A percentile compares a stretch with the other conserved stretches of the same genome.
phyloP scores from a whole-genome alignment of 2,888 invertebrate species.

The Drosophila leonis region DNA sequence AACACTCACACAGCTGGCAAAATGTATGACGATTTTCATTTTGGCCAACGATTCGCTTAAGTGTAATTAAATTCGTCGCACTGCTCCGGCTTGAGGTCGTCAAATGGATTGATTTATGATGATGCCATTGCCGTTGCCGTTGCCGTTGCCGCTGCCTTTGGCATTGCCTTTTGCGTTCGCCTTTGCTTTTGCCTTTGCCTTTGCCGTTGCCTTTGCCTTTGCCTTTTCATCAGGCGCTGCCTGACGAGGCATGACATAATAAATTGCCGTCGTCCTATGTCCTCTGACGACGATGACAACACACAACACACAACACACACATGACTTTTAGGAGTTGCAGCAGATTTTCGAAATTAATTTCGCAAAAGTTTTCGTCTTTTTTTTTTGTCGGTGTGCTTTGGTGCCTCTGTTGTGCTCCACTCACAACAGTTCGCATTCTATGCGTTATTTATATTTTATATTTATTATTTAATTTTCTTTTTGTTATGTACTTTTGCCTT shows the following conservation, averaged over 20 bases:
- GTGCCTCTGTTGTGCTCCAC: slow-evolving; percentile 1
- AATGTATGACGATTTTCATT: slow-evolving; percentile 22
- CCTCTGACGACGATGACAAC: slow-evolving; percentile 53
- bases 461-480: slow-evolving; percentile 77
- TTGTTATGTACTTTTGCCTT: slow-evolving; percentile 68
- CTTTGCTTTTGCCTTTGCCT: slow-evolving; percentile 15
- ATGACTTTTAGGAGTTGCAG: slow-evolving; percentile 45
- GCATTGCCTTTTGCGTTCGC: slow-evolving; percentile 7
- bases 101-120: slow-evolving; percentile 80
- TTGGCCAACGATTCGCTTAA: slow-evolving; percentile 59
- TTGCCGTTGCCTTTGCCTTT: slow-evolving; percentile 12
- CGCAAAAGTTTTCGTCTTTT: slow-evolving; percentile 56
- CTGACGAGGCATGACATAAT: slow-evolving; percentile 74
- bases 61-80: slow-evolving; percentile 74
- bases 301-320: slow-evolving; percentile 49
- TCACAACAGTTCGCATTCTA: slow-evolving; percentile 53
- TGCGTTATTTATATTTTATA: slow-evolving; percentile 75
- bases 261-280: slow-evolving; percentile 53
- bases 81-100: slow-evolving; percentile 52
- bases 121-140: slow-evolving; percentile 54
- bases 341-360: slow-evolving; percentile 71
- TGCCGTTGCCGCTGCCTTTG: slow-evolving; percentile 37
- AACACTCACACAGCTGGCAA: not conserved
- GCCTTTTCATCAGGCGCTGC: slow-evolving; percentile 14
- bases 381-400: slow-evolving; percentile 11